Conservation (phyloP, 2,888 invertebrate species). For the Tetragonisca angustula region DNA sequence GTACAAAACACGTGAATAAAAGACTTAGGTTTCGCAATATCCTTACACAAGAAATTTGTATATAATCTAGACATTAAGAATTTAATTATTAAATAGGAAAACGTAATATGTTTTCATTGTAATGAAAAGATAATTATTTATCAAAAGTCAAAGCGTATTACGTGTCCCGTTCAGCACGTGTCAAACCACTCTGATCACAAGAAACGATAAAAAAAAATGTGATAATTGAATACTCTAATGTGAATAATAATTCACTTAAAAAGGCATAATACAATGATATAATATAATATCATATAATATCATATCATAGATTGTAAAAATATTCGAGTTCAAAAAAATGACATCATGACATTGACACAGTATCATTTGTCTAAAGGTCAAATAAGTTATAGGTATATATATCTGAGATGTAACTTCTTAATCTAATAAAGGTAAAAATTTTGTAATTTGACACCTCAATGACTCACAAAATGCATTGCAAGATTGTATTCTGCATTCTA, state of each 20-base stretch:
- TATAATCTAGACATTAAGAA: not conserved
- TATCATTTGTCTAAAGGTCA: constrained; percentile 26
- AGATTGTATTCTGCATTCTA: not conserved
- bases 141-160: not conserved
- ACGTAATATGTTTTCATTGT: not conserved
- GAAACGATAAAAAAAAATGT: not conserved
- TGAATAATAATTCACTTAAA: not conserved
- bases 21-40: constrained; percentile 44
- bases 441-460: not conserved
- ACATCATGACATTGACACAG: constrained; percentile 32
- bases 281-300: not conserved
- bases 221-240: not conserved
- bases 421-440: constrained; percentile 25
- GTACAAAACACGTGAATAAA: constrained; percentile 26
- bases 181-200: not conserved
- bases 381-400: not conserved
- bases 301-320: not conserved
- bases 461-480: not conserved
- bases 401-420: not conserved
- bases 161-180: constrained; percentile 11
- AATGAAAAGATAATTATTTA: not conserved
- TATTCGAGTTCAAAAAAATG: not conserved
- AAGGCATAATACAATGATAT: not conserved
- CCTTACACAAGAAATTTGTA: constrained; percentile 22
- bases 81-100: constrained; percentile 1